Percentiles rank a stretch among this genome's conserved stretches.
Evolutionary conservation across 2,888 invertebrate species (phyloP).

Genomic region (Drosophila gaucha): DNA sequence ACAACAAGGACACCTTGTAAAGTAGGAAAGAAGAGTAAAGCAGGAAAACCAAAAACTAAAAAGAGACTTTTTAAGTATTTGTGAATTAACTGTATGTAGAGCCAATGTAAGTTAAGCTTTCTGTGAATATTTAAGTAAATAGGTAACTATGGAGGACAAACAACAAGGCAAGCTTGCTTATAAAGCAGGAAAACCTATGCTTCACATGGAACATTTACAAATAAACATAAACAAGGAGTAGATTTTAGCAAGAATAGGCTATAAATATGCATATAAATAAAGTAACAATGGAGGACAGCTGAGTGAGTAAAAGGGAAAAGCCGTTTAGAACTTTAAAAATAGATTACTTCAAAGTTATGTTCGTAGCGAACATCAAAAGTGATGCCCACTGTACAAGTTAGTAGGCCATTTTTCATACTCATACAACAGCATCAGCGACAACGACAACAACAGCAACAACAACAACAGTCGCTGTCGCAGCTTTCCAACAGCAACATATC

Average conservation of each 20-base stretch:
- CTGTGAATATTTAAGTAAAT: too few species aligned
- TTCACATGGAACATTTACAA: background rate
- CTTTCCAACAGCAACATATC: slow-evolving; percentile 24
- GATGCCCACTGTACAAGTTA: slow-evolving; percentile 37
- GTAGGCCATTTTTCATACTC: slow-evolving; percentile 42
- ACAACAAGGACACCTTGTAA: too few species aligned
- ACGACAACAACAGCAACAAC: background rate
- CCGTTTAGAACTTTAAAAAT: background rate
- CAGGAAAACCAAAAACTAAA: too few species aligned
- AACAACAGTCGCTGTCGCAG: slow-evolving; percentile 38
- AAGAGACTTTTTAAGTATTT: too few species aligned
- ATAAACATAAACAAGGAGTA: background rate
- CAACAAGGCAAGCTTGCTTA: background rate
- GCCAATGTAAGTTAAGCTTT: too few species aligned
- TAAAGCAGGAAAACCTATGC: background rate
- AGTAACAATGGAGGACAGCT: background rate
- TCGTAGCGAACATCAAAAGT: background rate
- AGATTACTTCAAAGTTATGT: background rate
- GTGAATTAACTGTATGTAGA: too few species aligned
- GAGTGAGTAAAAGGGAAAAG: background rate
- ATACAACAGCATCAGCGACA: slow-evolving; percentile 21
- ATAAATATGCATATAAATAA: background rate
- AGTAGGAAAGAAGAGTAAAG: too few species aligned
- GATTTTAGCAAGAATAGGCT: background rate
- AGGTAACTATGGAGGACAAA: background rate